phyloP scores from a whole-genome alignment of 2,113 vertebrate genomes.

The Stegostoma tigrinum region DNA sequence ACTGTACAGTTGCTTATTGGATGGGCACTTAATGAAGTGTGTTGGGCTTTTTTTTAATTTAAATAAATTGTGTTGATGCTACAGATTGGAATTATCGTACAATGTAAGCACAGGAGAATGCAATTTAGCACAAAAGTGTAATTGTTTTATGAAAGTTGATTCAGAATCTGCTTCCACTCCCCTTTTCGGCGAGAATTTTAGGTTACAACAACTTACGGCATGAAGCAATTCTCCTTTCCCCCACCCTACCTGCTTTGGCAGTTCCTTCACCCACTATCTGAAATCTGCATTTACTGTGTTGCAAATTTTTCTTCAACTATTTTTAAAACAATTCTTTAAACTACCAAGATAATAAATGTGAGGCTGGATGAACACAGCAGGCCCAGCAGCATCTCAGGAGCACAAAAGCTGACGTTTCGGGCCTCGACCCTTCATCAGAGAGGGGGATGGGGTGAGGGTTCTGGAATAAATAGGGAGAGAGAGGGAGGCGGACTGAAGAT shows the following conservation, averaged over 20 bases:
- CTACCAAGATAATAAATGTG: no score
- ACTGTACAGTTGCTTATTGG: not conserved
- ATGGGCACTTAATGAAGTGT: not conserved
- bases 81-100: not conserved
- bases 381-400: no score
- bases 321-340: not conserved
- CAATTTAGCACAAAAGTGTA: not conserved
- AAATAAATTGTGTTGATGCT: not conserved
- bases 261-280: not conserved
- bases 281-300: not conserved
- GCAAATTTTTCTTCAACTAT: not conserved
- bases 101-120: not conserved
- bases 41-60: not conserved
- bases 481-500: no score
- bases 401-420: no score
- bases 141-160: not conserved
- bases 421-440: no score
- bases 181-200: not conserved
- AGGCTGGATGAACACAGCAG: no score
- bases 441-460: no score
- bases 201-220: not conserved
- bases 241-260: not conserved
- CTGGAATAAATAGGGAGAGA: no score
- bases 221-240: not conserved
- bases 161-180: not conserved